phyloP scores from a whole-genome alignment of 2,113 vertebrate genomes.

The Nanger granti region DNA sequence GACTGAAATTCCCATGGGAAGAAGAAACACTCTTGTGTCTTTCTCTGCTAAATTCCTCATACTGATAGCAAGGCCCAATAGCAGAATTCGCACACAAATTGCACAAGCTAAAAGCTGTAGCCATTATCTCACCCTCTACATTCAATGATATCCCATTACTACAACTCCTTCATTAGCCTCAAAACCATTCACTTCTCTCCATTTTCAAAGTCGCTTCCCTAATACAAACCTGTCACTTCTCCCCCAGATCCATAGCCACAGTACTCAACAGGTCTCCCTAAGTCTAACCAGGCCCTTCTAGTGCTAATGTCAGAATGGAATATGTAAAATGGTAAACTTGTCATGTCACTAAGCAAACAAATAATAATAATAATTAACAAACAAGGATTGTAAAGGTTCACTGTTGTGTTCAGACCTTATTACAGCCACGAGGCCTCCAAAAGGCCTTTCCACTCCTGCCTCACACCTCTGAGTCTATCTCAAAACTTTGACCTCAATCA shows the following conservation, averaged over 20 bases:
- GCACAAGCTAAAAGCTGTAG: background rate
- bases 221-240: background rate
- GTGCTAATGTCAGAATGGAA: background rate
- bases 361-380: background rate
- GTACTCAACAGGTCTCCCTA: background rate
- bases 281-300: background rate
- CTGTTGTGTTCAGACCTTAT: background rate
- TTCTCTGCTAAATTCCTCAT: background rate
- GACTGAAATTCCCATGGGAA: background rate
- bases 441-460: background rate
- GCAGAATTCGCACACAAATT: background rate
- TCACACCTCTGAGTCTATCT: background rate
- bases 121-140: background rate
- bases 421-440: background rate
- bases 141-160: background rate
- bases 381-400: background rate
- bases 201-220: background rate
- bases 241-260: background rate
- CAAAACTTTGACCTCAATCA: background rate
- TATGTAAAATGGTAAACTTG: background rate
- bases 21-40: background rate
- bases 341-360: background rate
- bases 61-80: background rate
- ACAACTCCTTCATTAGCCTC: background rate
- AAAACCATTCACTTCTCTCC: background rate